phyloP scores from a whole-genome alignment of 1,140 invertebrate genomes.

The Drosophila mojavensis region DNA sequence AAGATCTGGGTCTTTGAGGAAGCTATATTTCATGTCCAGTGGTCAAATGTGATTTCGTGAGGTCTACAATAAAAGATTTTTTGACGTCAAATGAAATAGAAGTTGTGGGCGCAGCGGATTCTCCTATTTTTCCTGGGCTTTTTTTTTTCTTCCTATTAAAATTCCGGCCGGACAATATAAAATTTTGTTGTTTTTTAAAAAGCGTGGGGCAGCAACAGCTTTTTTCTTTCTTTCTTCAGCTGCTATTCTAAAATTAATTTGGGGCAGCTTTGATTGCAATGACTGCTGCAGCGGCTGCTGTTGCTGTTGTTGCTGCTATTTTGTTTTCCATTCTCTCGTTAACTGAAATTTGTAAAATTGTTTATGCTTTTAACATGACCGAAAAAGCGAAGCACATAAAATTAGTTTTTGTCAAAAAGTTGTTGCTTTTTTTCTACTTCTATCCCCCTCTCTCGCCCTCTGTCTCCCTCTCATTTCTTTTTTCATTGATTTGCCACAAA shows the following conservation, averaged over 20 bases:
- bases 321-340: conserved; percentile 26
- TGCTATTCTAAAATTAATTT: conserved; percentile 78
- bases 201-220: conserved; percentile 45
- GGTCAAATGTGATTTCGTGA: too few species aligned
- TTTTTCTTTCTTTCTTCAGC: conserved; percentile 11
- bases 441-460: not conserved
- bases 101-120: conserved; percentile 8
- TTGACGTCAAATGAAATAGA: conserved; percentile 30
- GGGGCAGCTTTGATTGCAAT: conserved; percentile 74
- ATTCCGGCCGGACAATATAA: conserved; percentile 73
- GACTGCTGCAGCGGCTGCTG: conserved; percentile 8
- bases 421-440: not conserved
- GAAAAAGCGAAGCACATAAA: conserved; percentile 34
- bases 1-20: too few species aligned
- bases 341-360: conserved; percentile 54
- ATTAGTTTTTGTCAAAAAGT: conserved; percentile 48
- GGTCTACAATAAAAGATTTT: conserved; percentile 52
- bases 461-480: conserved; percentile 15
- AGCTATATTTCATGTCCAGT: too few species aligned
- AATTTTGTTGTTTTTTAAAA: conserved; percentile 77
- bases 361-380: conserved; percentile 66
- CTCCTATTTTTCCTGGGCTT: conserved; percentile 6
- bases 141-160: conserved; percentile 66
- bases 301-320: not conserved
- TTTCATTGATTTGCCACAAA: conserved; percentile 78